Evolutionary conservation across 1,140 invertebrate species (phyloP), one percentile per base, ranked within the genome.

Genomic region (Bombus difficillimus): DNA sequence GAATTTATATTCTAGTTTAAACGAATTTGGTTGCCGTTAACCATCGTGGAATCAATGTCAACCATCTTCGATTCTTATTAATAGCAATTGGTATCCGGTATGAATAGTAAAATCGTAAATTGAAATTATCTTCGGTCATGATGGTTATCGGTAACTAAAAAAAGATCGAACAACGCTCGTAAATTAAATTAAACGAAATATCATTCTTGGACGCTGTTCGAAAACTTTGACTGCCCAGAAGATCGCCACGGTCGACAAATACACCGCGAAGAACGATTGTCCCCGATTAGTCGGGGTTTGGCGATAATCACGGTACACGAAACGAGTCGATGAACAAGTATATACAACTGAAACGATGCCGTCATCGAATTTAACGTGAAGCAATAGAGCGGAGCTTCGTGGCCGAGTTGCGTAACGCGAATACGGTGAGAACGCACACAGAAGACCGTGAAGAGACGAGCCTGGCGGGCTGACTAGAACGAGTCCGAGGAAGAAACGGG

Each of bases 381-480:
- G 68, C 53, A 43, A 81, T 57, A 73, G 41, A 64, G 28, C 57
- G 15, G 4, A 69, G 74, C 75, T 88, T 74, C 69, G 34, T 47
- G 53, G 32, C 59, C 13, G 18, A 53, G 87, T 89, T 86, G 87
- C 88, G 88, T 80, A 89, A 89, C 78, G 41, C 68, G n/a, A 74
- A 22, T 8, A n/a, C 25, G 32, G 32, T 2, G 28, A n/a, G 74
- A 57, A 59, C 39, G 53, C 32, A 77, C 66, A 62, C 68, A 66
- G 78, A 75, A 74, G 76, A 41, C 47, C 66, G 66, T 71, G 25
- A 62, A 41, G 69, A 82, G 9, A n/a, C 15, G 53, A 39, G 25
- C 1, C 22, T 10, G 18, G 71, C 62, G 34, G 15, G 22, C 62
- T 69, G 43, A 75, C 37, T 57, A 69, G 53, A 68, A 34, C 68